Evolutionary conservation across 2,797 vertebrate genomes (phyloP).

Genomic region (Artibeus jamaicensis): DNA sequence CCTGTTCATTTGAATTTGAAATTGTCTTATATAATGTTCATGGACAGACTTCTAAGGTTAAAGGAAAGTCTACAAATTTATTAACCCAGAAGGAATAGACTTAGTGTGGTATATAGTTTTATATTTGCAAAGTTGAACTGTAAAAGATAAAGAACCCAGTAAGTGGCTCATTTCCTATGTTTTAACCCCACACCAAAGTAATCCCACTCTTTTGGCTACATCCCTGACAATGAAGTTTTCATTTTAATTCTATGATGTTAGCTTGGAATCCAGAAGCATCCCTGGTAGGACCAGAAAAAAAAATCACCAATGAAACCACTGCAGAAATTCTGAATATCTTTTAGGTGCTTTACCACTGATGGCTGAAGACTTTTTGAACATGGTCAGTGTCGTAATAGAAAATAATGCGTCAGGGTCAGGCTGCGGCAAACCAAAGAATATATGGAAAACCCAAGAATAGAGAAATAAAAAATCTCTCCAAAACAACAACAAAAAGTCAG

Average conservation of each 20-base stretch:
- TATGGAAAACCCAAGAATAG: conserved; percentile 13
- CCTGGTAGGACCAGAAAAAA: conserved; percentile 5
- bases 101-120: not conserved
- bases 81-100: not conserved
- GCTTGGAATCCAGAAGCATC: not conserved
- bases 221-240: conserved; percentile 44
- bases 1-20: not conserved
- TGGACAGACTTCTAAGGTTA: not conserved
- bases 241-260: not conserved
- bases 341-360: conserved; percentile 52
- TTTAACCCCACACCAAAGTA: conserved; percentile 21
- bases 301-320: conserved; percentile 44
- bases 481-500: not conserved
- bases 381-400: not conserved
- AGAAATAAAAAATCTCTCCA: not conserved
- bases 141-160: conserved; percentile 11
- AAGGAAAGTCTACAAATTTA: conserved; percentile 19
- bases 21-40: not conserved
- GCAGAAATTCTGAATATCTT: conserved; percentile 23
- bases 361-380: not conserved
- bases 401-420: not conserved
- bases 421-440: too few relatives aligned
- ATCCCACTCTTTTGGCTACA: conserved; percentile 20
- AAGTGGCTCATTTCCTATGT: conserved; percentile 6
- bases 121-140: conserved; percentile 22